phyloP scores from a whole-genome alignment of 2,113 vertebrate genomes.

The Clinocottus analis region DNA sequence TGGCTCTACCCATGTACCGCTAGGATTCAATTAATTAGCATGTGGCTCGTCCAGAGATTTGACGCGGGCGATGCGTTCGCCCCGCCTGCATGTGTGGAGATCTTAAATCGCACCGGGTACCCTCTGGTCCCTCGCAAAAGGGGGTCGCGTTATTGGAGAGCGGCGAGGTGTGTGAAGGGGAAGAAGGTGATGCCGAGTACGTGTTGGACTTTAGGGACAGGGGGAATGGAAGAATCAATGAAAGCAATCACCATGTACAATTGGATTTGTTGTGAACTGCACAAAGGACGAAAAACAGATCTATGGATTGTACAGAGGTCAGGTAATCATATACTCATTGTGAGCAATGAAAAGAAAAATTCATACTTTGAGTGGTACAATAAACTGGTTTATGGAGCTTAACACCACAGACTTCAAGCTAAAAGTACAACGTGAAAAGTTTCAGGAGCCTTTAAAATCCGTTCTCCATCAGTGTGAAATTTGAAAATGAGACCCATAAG shows the following conservation, averaged over 20 bases:
- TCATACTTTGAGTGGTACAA: constrained; percentile 7
- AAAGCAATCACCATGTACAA: constrained; percentile 73
- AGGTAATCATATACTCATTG: constrained; percentile 50
- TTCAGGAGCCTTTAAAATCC: not conserved
- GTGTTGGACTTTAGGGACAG: constrained; percentile 56
- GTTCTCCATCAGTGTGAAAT: not conserved
- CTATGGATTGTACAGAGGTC: constrained; percentile 55
- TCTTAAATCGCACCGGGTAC: constrained; percentile 74
- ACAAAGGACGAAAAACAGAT: constrained; percentile 43
- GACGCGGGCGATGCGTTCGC: constrained; percentile 70
- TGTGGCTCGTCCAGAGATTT: constrained; percentile 73
- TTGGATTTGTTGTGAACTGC: constrained; percentile 67
- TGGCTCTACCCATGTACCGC: constrained; percentile 70
- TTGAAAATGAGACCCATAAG: not conserved
- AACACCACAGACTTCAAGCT: constrained; percentile 9
- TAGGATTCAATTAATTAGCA: constrained; percentile 82
- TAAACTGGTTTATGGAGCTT: constrained; percentile 12
- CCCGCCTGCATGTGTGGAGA: too few species aligned
- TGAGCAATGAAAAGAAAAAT: constrained; percentile 49
- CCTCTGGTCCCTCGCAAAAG: constrained; percentile 55
- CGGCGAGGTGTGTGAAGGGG: constrained; percentile 63
- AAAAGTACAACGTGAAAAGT: not conserved
- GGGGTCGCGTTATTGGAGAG: constrained; percentile 67
- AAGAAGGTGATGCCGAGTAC: constrained; percentile 53
- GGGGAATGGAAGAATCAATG: constrained; percentile 68